These are phyloP conservation scores for Sweltsa coloradensis DNA, from an alignment of 1,140 invertebrate genomes.

Conservation along the genomic window DNA sequence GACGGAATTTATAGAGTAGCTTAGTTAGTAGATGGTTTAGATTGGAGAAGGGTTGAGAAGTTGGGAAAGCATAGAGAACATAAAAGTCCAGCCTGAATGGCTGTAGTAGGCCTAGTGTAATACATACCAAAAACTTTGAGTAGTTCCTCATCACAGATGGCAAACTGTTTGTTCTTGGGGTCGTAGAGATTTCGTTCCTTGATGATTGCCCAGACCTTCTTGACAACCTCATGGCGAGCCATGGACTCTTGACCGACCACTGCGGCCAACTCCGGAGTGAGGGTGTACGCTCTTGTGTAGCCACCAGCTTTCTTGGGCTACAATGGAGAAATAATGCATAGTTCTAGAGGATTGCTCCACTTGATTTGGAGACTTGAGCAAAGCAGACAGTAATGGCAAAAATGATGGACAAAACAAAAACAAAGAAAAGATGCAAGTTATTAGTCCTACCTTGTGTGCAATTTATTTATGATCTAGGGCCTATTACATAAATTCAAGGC, in stretches of 20 bases:
- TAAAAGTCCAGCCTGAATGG: no score
- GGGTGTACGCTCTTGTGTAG: constrained; percentile 66
- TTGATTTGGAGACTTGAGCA: not conserved
- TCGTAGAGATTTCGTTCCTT: constrained; percentile 87
- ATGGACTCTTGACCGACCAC: constrained; percentile 74
- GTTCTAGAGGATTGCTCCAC: no score
- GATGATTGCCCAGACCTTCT: constrained; percentile 83
- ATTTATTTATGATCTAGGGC: not conserved
- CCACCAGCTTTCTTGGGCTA: constrained; percentile 41
- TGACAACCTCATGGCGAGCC: constrained; percentile 86
- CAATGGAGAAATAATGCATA: constrained; percentile 5
- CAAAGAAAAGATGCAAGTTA: not conserved
- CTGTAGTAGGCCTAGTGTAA: no score
- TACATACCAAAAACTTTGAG: constrained; percentile 67
- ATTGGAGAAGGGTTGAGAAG: no score
- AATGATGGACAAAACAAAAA: not conserved
- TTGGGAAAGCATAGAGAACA: no score
- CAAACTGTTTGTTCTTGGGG: constrained; percentile 87
- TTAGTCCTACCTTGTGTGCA: not conserved
- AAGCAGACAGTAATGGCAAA: constrained; percentile 8
- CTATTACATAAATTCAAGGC: no score
- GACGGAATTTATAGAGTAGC: not conserved
- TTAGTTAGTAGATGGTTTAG: no score
- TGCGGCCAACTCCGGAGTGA: constrained; percentile 75
- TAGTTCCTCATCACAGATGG: constrained; percentile 84